phyloP scores from a whole-genome alignment of 2,888 invertebrate genomes.

The Chalcosyrphus nemorum region DNA sequence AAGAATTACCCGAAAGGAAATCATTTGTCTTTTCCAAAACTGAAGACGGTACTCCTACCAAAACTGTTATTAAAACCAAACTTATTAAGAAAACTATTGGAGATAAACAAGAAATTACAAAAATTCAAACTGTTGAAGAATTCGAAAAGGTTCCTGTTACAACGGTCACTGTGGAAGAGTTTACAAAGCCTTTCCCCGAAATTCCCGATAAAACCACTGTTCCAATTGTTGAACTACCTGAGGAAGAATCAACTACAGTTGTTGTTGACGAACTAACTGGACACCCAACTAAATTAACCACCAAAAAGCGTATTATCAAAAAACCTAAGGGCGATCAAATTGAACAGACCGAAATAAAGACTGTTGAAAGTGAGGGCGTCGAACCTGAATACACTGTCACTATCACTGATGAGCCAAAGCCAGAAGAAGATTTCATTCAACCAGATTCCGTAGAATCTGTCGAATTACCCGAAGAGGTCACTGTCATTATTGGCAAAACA shows the following conservation, averaged over 20 bases:
- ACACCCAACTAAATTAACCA: conserved; percentile 77
- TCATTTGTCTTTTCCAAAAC: conserved; percentile 80
- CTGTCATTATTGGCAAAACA: conserved; percentile 77
- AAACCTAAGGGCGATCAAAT: conserved; percentile 81
- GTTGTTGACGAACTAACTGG: conserved; percentile 76
- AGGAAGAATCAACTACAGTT: conserved; percentile 77
- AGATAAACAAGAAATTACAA: conserved; percentile 80
- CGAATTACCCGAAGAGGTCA: conserved; percentile 80
- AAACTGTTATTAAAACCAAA: conserved; percentile 81
- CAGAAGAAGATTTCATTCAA: conserved; percentile 28
- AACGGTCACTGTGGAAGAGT: conserved; percentile 78
- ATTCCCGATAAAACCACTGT: conserved; percentile 75
- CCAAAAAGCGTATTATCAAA: conserved; percentile 81
- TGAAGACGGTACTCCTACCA: conserved; percentile 80
- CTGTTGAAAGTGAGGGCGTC: conserved; percentile 81
- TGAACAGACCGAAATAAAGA: conserved; percentile 82
- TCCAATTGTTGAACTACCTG: conserved; percentile 78
- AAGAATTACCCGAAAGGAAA: conserved; percentile 80
- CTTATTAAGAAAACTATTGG: conserved; percentile 82
- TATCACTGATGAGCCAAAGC: conserved; percentile 76
- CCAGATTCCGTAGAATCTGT: conserved; percentile 74
- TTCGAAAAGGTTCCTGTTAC: conserved; percentile 82
- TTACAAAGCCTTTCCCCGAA: conserved; percentile 77
- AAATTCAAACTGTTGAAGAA: conserved; percentile 81
- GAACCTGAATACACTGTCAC: conserved; percentile 79